Conservation (phyloP, 2,113 vertebrate species). For the Pyxicephalus adspersus region DNA sequence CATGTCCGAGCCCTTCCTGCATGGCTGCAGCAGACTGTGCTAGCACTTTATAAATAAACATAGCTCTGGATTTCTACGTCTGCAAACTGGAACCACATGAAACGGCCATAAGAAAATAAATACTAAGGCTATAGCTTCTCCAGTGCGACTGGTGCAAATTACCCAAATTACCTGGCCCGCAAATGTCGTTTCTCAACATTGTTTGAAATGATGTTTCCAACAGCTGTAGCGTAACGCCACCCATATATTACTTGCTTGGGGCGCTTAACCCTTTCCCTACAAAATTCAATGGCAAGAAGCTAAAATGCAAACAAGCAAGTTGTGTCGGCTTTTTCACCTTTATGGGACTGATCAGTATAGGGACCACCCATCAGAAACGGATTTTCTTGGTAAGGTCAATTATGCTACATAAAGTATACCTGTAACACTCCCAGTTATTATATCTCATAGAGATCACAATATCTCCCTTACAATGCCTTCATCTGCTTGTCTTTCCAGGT, state of each 20-base stretch:
- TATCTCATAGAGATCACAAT: too few relatives aligned
- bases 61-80: constrained; percentile 14
- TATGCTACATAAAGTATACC: too few relatives aligned
- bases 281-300: neutral
- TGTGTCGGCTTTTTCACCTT: too few relatives aligned
- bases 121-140: neutral
- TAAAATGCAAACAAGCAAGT: neutral
- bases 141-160: constrained; percentile 44
- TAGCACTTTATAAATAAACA: constrained; percentile 48
- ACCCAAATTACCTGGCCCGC: constrained; percentile 49
- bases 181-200: constrained; percentile 51
- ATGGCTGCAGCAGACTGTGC: constrained; percentile 9
- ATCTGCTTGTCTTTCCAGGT: too few relatives aligned
- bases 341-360: too few relatives aligned
- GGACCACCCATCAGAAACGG: too few relatives aligned
- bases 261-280: neutral
- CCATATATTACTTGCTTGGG: neutral
- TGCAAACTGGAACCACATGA: constrained; percentile 54
- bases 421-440: too few relatives aligned
- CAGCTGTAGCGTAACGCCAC: constrained; percentile 7
- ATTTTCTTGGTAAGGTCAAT: too few relatives aligned
- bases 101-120: constrained; percentile 47
- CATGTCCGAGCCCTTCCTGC: constrained; percentile 15
- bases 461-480: too few relatives aligned
- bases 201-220: constrained; percentile 44